Conservation (phyloP, 2,888 invertebrate genomes). For the Polyploca ridens region DNA sequence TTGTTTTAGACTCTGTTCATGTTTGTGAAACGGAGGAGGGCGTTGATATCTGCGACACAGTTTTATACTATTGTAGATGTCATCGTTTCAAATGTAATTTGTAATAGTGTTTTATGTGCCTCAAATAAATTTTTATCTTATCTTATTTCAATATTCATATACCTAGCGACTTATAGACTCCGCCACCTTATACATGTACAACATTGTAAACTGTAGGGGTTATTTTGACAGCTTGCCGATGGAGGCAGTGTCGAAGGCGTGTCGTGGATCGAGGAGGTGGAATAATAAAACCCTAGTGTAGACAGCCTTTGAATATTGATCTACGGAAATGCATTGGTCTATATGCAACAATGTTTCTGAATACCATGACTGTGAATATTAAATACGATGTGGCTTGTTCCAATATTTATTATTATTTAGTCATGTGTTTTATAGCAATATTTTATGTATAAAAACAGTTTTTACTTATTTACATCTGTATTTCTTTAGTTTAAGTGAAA, state of each 20-base stretch:
- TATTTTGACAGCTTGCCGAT: conserved; percentile 40
- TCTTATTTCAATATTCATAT: neutral
- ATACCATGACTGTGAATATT: neutral
- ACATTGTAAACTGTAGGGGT: conserved; percentile 32
- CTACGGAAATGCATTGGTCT: conserved; percentile 20
- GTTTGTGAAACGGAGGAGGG: no score
- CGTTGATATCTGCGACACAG: no score
- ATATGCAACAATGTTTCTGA: neutral
- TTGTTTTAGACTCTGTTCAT: no score
- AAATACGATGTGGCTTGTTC: neutral
- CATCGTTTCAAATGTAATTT: no score
- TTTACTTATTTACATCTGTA: no score
- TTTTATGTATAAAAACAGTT: no score
- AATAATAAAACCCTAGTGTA: conserved; percentile 37
- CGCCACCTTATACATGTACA: neutral
- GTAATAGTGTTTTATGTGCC: no score
- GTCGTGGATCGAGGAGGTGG: conserved; percentile 30
- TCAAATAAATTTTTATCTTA: no score
- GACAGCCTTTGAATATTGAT: conserved; percentile 43
- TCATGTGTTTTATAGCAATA: no score
- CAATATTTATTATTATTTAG: neutral
- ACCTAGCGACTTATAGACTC: neutral
- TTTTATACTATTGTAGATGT: no score
- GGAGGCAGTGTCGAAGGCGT: conserved; percentile 33
- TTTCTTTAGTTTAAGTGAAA: no score